Evolutionary conservation across 2,888 invertebrate species (phyloP).

Genomic region (Autographa pulchrina): DNA sequence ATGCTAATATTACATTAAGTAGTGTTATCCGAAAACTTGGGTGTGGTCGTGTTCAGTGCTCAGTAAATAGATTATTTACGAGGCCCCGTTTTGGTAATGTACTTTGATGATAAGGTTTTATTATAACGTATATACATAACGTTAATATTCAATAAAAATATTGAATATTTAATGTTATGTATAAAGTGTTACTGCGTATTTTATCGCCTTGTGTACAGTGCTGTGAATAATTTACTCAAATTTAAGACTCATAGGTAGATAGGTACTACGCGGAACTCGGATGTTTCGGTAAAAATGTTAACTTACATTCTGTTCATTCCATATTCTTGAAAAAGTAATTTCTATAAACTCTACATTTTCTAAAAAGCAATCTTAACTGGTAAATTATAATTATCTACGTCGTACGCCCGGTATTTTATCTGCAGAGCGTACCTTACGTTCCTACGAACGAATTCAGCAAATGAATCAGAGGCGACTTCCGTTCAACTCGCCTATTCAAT

Average conservation of each 20-base stretch:
- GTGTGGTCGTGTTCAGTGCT: not conserved
- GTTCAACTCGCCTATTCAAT: conserved; percentile 60
- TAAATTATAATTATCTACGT: not conserved
- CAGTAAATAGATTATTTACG: conserved; percentile 3
- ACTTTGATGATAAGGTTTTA: conserved; percentile 4
- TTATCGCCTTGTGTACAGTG: not conserved
- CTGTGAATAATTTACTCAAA: not conserved
- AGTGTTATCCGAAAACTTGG: conserved; percentile 18
- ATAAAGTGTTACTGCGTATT: conserved; percentile 3
- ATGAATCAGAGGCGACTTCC: conserved; percentile 49
- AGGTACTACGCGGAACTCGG: no score
- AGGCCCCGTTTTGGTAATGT: conserved; percentile 3
- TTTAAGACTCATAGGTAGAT: not conserved
- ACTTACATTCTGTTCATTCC: not conserved
- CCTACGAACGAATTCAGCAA: conserved; percentile 29
- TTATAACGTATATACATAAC: not conserved
- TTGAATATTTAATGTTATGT: not conserved
- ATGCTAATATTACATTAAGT: conserved; percentile 38
- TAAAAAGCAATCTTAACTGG: not conserved
- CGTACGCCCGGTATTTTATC: conserved; percentile 21
- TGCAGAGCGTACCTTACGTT: conserved; percentile 32
- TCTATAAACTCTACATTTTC: conserved; percentile 32
- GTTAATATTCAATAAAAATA: not conserved
- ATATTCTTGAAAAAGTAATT: not conserved
- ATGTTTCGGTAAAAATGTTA: no score